These are phyloP conservation scores for Schlechtendalia chinensis DNA, from an alignment of 1,140 invertebrate genomes.

Conservation along the genomic window DNA sequence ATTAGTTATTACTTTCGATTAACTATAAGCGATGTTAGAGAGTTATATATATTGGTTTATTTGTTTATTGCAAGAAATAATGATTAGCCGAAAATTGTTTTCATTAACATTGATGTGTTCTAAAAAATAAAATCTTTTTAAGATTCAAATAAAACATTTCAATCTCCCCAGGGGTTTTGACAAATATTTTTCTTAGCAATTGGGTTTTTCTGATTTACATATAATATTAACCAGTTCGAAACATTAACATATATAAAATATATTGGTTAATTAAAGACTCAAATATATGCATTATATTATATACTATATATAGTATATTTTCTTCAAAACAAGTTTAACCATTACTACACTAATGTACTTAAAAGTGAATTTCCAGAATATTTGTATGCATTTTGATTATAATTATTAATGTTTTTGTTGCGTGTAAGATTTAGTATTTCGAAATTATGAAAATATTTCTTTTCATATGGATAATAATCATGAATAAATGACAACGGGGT, in stretches of 20 bases:
- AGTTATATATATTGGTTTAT: not conserved
- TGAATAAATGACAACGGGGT: not conserved
- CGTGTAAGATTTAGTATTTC: not conserved
- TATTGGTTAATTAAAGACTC: not conserved
- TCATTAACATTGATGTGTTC: not conserved
- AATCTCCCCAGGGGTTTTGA: not conserved
- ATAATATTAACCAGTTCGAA: slow-evolving; percentile 10
- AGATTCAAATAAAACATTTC: not conserved
- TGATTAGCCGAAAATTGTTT: not conserved
- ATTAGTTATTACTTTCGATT: not conserved
- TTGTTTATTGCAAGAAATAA: not conserved
- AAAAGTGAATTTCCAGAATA: not conserved
- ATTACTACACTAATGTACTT: not conserved
- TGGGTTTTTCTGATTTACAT: not conserved
- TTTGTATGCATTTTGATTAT: not conserved
- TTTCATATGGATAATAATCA: not conserved
- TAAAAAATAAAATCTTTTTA: slow-evolving; percentile 13
- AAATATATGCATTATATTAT: not conserved
- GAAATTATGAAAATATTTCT: not conserved
- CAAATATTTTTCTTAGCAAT: not conserved
- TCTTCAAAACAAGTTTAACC: not conserved
- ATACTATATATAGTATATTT: not conserved
- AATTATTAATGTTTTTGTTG: not conserved
- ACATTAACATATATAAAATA: not conserved
- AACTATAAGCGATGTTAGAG: not conserved